Evolutionary conservation across 2,888 invertebrate genomes (phyloP), one percentile per base, ranked within the genome.

Genomic region (Nemurella pictetii): DNA sequence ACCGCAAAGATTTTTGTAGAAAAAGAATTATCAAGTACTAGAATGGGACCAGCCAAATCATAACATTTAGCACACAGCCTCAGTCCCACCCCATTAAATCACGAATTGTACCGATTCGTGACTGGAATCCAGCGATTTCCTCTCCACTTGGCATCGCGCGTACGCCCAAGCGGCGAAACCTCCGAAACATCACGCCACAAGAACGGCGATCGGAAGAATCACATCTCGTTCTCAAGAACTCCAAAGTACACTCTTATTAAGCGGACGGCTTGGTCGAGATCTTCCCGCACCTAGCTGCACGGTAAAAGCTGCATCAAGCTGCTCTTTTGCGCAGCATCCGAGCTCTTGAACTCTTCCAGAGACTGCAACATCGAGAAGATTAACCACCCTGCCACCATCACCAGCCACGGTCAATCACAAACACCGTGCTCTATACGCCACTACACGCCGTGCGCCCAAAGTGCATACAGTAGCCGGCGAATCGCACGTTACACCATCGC

Each of bases 261-360:
- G 55, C 20, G 55, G 55, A 55, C 55, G 55, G 55, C 74, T 83
- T 83, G 26, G 26, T 36, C 83, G 25, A 20, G 55, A n/a, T n/a
- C n/a, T n/a, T n/a, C n/a, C n/a, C n/a, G n/a, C n/a, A n/a, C n/a
- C 55, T 55, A 55, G 20, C 84, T 27, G 35, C 84, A 29, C 3
- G 83, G 7, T 36, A 84, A 75, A 0, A 84, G 88, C 87, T 91
- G 91, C 35, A 93, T 91, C 87, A 93, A 88, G 78, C 92, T 91
- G 88, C 92, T 92, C 80, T 89, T 89, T 87, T 91, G 90, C 78
- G 93, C 93, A 85, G 90, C 89, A 80, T 92, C 91, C 0, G 93
- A 92, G 86, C 90, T 90, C 87, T 91, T 90, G 89, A 93, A 94
- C 87, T 93, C 92, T 87, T 93, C 92, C 87, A 94, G 89, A 86